Base-by-base conservation (phyloP, 2,113 vertebrate species). In the Thalassoma bifasciatum region DNA sequence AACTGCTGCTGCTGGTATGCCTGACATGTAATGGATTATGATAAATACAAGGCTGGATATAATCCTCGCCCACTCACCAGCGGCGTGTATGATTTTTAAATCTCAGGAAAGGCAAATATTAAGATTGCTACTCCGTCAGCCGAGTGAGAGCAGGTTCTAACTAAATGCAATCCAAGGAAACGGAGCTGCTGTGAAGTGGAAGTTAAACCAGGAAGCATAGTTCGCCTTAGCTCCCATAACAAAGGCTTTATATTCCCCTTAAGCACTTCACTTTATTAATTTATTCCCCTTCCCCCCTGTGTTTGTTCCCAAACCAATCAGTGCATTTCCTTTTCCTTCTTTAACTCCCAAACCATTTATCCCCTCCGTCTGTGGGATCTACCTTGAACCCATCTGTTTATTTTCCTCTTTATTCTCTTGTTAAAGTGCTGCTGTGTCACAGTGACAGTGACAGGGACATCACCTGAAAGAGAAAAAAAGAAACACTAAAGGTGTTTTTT, bases 11-110 rank as follows among this genome's bases (percentile, higher is more conserved):
- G 56, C 57, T 65, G 10, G 50, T 77, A 17, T 69, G 70, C 66
- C 44, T 78, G 74, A 67, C 67, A 82, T 61, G 67, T 67, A 74
- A 66, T 72, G 75, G 77, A 87, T 87, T 85, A 82, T 66, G 53
- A 66, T 77, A 81, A 72, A 80, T 66, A 53, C 62, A 63, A 49
- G 57, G 53, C 68, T 65, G 69, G 26, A 40, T 79, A 59, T 83
- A 87, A 87, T 85, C 80, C 72, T 81, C 26, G 8, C 72, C 66
- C 75, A 69, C 77, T 65, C 58, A 74, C 51, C 68, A 72, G 61
- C 38, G 7, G 53, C 37, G n/a, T 61, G 49, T 74, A 34, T 46
- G 63, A 64, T 82, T 73, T 83, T 62, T 68, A 84, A 77, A 83
- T 76, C 64, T 76, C 66, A 51, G 60, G 37, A 69, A 83, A 83